Conservation (phyloP, 2,113 vertebrate species). For the Epinephelus moara region DNA sequence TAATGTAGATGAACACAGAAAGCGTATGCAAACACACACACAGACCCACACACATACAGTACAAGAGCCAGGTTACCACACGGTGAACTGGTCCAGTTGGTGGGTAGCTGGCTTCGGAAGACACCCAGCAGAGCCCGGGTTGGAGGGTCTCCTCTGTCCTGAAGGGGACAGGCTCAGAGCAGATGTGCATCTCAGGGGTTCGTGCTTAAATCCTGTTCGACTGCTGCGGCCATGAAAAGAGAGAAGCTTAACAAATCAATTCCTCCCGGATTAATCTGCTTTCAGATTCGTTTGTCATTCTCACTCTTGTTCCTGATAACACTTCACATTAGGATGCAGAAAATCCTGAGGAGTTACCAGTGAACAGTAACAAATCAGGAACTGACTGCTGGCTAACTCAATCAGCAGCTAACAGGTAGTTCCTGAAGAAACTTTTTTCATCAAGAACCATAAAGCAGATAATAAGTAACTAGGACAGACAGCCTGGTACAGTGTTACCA, state of each 20-base stretch:
- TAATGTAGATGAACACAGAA: slow-evolving; percentile 37
- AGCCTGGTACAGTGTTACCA: too few relatives aligned
- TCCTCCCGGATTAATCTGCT: slow-evolving; percentile 78
- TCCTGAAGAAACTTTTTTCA: neutral
- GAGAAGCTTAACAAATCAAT: slow-evolving; percentile 83
- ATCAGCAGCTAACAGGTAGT: slow-evolving; percentile 10
- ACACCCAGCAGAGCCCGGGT: slow-evolving; percentile 32
- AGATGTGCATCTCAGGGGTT: slow-evolving; percentile 73
- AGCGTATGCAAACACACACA: neutral
- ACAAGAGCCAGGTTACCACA: slow-evolving; percentile 22
- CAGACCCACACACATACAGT: neutral
- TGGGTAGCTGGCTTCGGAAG: slow-evolving; percentile 39
- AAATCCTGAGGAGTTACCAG: neutral
- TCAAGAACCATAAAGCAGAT: neutral
- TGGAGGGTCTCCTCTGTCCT: slow-evolving; percentile 40
- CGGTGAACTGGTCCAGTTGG: slow-evolving; percentile 42
- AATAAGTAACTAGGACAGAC: neutral
- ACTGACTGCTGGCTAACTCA: neutral
- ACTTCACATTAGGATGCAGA: slow-evolving; percentile 24
- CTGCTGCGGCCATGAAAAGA: slow-evolving; percentile 66
- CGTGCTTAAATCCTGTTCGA: slow-evolving; percentile 78
- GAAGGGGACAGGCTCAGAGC: slow-evolving; percentile 60
- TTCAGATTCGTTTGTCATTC: slow-evolving; percentile 73
- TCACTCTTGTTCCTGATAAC: slow-evolving; percentile 48
- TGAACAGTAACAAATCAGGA: neutral